These are phyloP conservation scores for Serinus canaria DNA, from an alignment of 2,113 vertebrate species.

Conservation along the genomic window DNA sequence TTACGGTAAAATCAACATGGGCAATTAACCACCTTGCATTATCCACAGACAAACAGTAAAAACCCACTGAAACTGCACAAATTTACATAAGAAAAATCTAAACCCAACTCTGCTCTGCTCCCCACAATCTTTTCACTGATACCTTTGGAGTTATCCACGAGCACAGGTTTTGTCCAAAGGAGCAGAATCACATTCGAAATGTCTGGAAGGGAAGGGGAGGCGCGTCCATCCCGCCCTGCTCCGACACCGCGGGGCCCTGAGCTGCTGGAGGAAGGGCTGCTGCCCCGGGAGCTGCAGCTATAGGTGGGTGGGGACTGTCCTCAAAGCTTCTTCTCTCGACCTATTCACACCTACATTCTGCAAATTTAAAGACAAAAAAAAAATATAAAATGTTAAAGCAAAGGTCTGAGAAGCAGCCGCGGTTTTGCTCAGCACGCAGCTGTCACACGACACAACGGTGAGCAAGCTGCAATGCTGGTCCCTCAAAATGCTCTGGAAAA, in stretches of 20 bases:
- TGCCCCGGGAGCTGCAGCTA: slow-evolving; percentile 45
- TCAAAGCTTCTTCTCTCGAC: slow-evolving; percentile 81
- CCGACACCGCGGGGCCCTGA: background rate
- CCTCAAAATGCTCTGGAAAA: background rate
- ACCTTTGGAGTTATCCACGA: background rate
- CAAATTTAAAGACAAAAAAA: slow-evolving; percentile 6
- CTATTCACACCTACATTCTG: slow-evolving; percentile 88
- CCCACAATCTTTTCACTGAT: background rate
- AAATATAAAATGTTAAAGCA: background rate
- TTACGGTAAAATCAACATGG: background rate
- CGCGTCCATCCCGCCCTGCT: accelerated
- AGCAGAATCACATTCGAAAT: background rate
- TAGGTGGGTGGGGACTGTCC: slow-evolving; percentile 84
- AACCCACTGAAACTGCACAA: slow-evolving; percentile 10
- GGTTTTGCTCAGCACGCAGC: accelerated
- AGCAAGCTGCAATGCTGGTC: background rate
- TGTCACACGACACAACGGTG: accelerated
- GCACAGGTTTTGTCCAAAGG: background rate
- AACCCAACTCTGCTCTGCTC: background rate
- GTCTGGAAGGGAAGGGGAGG: background rate
- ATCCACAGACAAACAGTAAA: slow-evolving; percentile 37
- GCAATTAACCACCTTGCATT: background rate
- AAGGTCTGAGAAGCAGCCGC: accelerated
- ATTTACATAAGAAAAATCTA: background rate
- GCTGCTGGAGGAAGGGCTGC: slow-evolving; percentile 14